Percentiles rank a stretch among this genome's conserved stretches.
Evolutionary conservation across 1,140 invertebrate species (phyloP).

Genomic region (Phenacoccus solenopsis): DNA sequence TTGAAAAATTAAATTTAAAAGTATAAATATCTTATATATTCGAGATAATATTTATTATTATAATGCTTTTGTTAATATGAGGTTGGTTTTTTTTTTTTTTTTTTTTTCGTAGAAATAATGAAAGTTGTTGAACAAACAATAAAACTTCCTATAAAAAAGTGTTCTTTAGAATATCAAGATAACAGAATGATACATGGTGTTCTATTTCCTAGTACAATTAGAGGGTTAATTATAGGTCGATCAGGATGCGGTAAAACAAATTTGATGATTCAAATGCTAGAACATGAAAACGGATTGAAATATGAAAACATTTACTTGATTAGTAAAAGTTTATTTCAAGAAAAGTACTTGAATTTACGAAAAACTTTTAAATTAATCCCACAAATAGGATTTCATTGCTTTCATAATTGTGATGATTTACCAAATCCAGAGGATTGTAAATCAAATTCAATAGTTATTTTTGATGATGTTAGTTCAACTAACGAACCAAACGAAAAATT

Average conservation of each 20-base stretch:
- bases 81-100: background rate
- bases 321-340: constrained; percentile 24
- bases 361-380: constrained; percentile 27
- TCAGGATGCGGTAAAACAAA: constrained; percentile 21
- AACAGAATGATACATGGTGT: constrained; percentile 21
- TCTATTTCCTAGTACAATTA: constrained; percentile 26
- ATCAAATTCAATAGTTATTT: constrained; percentile 32
- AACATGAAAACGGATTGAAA: constrained; percentile 17
- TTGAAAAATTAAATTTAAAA: too few species aligned
- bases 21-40: too few species aligned
- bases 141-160: too few species aligned
- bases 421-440: constrained; percentile 23
- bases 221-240: constrained; percentile 29
- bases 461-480: constrained; percentile 32
- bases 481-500: constrained; percentile 27
- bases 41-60: too few species aligned
- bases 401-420: constrained; percentile 20
- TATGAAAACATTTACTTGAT: constrained; percentile 35
- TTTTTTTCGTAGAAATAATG: background rate
- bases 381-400: constrained; percentile 9
- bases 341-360: constrained; percentile 30
- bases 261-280: constrained; percentile 10
- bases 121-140: too few species aligned
- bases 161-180: too few species aligned
- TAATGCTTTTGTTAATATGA: too few species aligned